Percentiles rank a stretch among this genome's conserved stretches.
These are phyloP conservation scores for Dendrophyllia cribrosa DNA, from an alignment of 64 coral and sea anemone genomes.

Conservation along the genomic window DNA sequence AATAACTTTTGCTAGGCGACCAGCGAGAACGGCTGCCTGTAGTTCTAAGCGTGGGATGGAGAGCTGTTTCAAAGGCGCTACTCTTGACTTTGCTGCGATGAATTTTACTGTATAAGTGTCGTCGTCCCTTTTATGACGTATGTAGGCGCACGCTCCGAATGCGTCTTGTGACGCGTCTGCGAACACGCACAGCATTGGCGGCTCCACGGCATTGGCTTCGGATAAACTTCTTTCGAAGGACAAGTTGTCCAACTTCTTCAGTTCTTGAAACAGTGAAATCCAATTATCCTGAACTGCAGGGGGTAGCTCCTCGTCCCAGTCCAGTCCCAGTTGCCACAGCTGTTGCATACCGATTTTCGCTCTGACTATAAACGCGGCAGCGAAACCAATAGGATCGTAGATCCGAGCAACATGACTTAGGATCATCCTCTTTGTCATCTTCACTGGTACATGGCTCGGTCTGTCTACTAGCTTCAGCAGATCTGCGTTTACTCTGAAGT, in stretches of 20 bases:
- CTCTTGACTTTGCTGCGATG: slow-evolving; percentile 64
- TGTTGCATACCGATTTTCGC: too few species aligned
- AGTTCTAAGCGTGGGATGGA: slow-evolving; percentile 53
- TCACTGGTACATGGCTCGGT: background rate
- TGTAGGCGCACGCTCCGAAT: too few species aligned
- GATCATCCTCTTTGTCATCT: slow-evolving; percentile 51
- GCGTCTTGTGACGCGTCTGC: background rate
- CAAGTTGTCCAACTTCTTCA: too few species aligned
- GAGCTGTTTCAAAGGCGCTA: slow-evolving; percentile 47
- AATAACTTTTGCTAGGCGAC: slow-evolving; percentile 2
- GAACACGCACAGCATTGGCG: too few species aligned
- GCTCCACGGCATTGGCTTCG: too few species aligned
- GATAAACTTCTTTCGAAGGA: too few species aligned
- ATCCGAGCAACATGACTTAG: slow-evolving; percentile 36
- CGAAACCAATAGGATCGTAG: background rate
- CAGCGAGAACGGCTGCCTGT: slow-evolving; percentile 40
- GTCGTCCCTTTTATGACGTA: background rate
- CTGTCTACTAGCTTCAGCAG: slow-evolving; percentile 26
- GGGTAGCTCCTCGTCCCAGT: too few species aligned
- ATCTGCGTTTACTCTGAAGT: slow-evolving; percentile 20
- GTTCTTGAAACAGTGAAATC: too few species aligned
- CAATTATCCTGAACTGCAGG: too few species aligned
- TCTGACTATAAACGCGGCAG: background rate
- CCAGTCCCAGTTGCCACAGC: too few species aligned
- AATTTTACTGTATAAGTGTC: too few species aligned